These are phyloP conservation scores for Benitochromis conjunctus DNA, from an alignment of 2,113 vertebrate genomes.

Conservation along the genomic window DNA sequence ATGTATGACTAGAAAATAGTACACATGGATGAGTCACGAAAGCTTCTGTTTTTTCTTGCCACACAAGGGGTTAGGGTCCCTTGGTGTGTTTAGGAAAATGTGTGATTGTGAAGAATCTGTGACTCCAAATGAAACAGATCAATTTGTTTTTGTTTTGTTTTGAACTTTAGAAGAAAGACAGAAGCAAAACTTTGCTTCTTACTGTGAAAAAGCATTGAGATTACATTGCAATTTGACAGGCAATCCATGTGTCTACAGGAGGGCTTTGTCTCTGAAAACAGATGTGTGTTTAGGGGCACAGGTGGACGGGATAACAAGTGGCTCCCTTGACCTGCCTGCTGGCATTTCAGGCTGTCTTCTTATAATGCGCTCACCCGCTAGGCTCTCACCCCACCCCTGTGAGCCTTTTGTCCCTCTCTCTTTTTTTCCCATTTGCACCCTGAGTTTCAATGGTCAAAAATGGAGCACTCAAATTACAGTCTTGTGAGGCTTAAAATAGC, in stretches of 20 bases:
- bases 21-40: neutral
- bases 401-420: neutral
- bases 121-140: neutral
- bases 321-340: conserved; percentile 19
- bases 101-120: neutral
- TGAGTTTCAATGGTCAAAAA: conserved; percentile 33
- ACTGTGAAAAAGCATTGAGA: conserved; percentile 7
- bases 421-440: conserved; percentile 6
- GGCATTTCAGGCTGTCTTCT: conserved; percentile 5
- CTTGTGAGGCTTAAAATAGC: conserved; percentile 65
- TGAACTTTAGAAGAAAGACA: neutral
- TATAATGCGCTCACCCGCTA: conserved; percentile 12
- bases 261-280: conserved; percentile 7
- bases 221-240: neutral
- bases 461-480: conserved; percentile 57
- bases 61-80: neutral
- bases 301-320: conserved; percentile 47
- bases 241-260: neutral
- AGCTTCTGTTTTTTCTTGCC: neutral
- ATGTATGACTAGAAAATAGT: neutral
- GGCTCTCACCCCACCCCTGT: neutral
- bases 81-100: neutral
- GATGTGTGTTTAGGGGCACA: conserved; percentile 35
- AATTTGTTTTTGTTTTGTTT: neutral
- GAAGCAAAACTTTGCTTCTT: neutral